A percentile compares a stretch with the other conserved stretches of the same genome.
Evolutionary conservation across 2,113 vertebrate genomes (phyloP).

Genomic region (Cranoglanis bouderius): DNA sequence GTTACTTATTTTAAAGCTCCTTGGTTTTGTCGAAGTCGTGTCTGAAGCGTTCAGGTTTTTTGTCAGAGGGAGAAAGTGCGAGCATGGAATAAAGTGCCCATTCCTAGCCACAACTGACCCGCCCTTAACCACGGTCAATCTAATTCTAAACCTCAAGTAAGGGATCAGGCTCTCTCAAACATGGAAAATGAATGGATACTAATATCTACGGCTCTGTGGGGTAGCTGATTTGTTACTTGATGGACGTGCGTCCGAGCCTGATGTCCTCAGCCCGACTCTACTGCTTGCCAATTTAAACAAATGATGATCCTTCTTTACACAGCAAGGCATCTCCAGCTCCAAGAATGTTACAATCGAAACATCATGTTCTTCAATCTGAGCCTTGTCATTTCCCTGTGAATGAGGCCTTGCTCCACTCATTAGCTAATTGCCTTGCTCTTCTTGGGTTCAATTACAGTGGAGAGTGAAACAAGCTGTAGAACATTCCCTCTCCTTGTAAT

Average conservation of each 20-base stretch:
- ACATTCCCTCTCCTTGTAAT: conserved; percentile 8
- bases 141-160: conserved; percentile 19
- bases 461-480: conserved; percentile 4
- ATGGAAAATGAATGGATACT: conserved; percentile 13
- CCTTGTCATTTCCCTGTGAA: background rate
- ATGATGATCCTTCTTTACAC: conserved; percentile 6
- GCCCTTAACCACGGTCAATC: conserved; percentile 29
- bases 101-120: conserved; percentile 22
- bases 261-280: conserved; percentile 11
- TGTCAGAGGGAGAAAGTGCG: background rate
- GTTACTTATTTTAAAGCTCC: conserved; percentile 56
- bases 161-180: background rate
- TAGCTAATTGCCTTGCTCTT: background rate
- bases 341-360: background rate
- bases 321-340: background rate
- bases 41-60: conserved; percentile 13
- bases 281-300: conserved; percentile 8
- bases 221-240: conserved; percentile 1
- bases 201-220: background rate
- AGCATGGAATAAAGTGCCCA: background rate
- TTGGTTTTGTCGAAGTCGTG: background rate
- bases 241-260: background rate
- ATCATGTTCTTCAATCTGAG: background rate
- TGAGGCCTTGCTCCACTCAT: background rate
- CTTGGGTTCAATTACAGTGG: background rate